phyloP scores from a whole-genome alignment of 2,797 vertebrate species.

The Pipistrellus pygmaeus region DNA sequence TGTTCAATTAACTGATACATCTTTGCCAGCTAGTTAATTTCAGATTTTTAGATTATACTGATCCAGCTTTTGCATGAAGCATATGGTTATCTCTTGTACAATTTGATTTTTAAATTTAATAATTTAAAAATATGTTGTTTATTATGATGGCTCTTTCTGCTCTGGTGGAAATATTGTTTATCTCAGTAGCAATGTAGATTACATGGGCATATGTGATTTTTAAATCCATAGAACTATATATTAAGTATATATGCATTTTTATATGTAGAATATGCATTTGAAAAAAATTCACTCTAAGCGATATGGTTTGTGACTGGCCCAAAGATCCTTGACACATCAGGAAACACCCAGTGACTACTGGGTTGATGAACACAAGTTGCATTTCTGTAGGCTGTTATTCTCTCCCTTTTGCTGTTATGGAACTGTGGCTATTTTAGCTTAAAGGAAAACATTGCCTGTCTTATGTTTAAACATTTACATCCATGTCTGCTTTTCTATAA shows the following conservation, averaged over 20 bases:
- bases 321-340: neutral
- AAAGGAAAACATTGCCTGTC: neutral
- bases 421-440: neutral
- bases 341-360: neutral
- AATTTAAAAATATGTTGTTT: neutral
- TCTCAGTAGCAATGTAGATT: neutral
- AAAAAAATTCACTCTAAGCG: neutral
- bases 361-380: neutral
- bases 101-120: neutral
- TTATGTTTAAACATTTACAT: constrained; percentile 23
- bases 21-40: neutral
- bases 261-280: neutral
- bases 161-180: neutral
- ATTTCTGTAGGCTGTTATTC: neutral
- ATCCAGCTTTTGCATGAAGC: neutral
- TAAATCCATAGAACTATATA: neutral
- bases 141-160: neutral
- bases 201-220: neutral
- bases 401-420: neutral
- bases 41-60: neutral
- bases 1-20: neutral
- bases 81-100: neutral
- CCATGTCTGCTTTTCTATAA: neutral
- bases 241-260: neutral
- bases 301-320: neutral